Evolutionary conservation across 2,888 invertebrate species (phyloP).

Genomic region (Drosophila longiperda): DNA sequence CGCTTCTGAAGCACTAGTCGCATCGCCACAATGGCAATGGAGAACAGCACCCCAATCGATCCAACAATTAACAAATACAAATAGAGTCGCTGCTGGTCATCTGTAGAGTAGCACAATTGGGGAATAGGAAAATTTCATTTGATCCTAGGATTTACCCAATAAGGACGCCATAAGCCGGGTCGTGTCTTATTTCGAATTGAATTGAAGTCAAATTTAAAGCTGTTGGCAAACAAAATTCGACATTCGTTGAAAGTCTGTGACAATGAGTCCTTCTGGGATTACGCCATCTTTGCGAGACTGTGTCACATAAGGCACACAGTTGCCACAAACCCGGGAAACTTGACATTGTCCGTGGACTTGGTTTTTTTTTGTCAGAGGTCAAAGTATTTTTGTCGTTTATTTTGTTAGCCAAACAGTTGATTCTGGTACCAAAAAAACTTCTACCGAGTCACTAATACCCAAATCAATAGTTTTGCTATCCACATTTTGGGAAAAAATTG

Average conservation of each 20-base stretch:
- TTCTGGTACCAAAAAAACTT: not conserved
- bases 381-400: not conserved
- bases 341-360: not conserved
- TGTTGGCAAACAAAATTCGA: slow-evolving; percentile 50
- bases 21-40: slow-evolving; percentile 89
- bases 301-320: slow-evolving; percentile 12
- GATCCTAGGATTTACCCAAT: slow-evolving; percentile 44
- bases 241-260: slow-evolving; percentile 47
- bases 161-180: slow-evolving; percentile 6
- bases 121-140: slow-evolving; percentile 10
- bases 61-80: slow-evolving; percentile 92
- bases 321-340: not conserved
- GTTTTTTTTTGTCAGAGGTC: slow-evolving; percentile 1
- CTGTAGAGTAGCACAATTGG: slow-evolving; percentile 60
- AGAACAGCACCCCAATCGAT: slow-evolving; percentile 89
- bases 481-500: not conserved
- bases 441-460: not conserved
- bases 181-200: slow-evolving; percentile 34
- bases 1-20: slow-evolving; percentile 90
- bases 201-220: slow-evolving; percentile 44
- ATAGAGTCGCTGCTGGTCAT: slow-evolving; percentile 88
- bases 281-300: slow-evolving; percentile 14
- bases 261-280: slow-evolving; percentile 34
- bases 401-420: not conserved
- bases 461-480: not conserved